A percentile compares a stretch with the other conserved stretches of the same genome.
Conservation (phyloP, 2,888 invertebrate genomes). For the Leptinotarsa haldemani region DNA sequence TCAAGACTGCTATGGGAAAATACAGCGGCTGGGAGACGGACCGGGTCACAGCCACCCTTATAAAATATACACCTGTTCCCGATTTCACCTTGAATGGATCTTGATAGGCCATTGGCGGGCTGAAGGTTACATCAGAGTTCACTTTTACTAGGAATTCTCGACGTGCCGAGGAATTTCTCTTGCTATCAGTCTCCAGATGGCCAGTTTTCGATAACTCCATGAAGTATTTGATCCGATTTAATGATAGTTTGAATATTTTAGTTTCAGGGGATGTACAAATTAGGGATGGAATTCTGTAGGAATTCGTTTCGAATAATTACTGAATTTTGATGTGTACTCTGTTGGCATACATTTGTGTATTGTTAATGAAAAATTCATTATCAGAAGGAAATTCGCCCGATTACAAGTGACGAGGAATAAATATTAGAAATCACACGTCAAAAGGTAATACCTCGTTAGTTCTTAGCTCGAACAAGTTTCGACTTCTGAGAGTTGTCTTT, state of each 20-base stretch:
- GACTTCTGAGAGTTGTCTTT: too few relatives aligned
- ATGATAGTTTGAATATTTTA: slow-evolving; percentile 5
- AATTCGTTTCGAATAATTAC: background rate
- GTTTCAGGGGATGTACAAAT: background rate
- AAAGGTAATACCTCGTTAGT: too few relatives aligned
- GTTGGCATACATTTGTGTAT: background rate
- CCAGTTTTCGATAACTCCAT: background rate
- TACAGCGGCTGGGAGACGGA: slow-evolving; percentile 44
- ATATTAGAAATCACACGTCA: too few relatives aligned
- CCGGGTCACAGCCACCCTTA: slow-evolving; percentile 41
- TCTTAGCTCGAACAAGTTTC: too few relatives aligned
- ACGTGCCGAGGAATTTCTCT: slow-evolving; percentile 9
- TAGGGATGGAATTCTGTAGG: background rate
- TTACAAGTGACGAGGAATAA: too few relatives aligned
- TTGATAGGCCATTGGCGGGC: slow-evolving; percentile 20
- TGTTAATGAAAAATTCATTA: too few relatives aligned
- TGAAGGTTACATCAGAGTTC: slow-evolving; percentile 19
- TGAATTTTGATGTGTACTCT: background rate
- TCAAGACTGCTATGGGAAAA: slow-evolving; percentile 46
- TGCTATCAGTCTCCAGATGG: slow-evolving; percentile 2
- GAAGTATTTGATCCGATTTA: background rate
- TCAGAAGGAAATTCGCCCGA: too few relatives aligned
- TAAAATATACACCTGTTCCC: slow-evolving; percentile 44
- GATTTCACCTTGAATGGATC: slow-evolving; percentile 40
- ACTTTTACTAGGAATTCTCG: slow-evolving; percentile 24